Conservation (phyloP, 2,113 vertebrate species). For the Fulica atra region DNA sequence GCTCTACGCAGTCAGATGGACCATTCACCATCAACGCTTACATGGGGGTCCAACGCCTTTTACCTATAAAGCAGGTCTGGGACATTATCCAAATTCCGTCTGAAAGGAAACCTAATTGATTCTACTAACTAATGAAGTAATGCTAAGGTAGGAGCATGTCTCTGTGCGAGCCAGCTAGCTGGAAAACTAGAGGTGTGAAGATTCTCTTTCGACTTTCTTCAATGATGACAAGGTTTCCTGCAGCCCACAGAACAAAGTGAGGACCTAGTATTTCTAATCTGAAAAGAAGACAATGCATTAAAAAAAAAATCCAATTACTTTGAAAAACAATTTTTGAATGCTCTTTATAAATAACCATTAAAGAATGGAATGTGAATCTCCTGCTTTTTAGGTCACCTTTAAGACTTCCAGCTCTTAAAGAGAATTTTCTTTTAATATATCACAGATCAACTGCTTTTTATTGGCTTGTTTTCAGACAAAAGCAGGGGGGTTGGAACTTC, state of each 20-base stretch:
- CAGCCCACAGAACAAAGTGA: not conserved
- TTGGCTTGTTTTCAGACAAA: not conserved
- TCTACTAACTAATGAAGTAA: not conserved
- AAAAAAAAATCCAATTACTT: not conserved
- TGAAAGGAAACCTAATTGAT: not conserved
- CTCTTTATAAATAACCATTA: not conserved
- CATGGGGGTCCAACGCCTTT: not conserved
- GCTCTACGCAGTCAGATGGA: not conserved
- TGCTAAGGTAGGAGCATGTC: rapidly evolving
- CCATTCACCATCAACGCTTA: not conserved
- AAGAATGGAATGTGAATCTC: not conserved
- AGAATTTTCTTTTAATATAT: not conserved
- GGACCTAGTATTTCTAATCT: not conserved
- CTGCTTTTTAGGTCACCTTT: not conserved
- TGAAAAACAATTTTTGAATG: not conserved
- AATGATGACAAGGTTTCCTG: not conserved
- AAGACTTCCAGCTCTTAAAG: not conserved
- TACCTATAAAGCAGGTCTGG: not conserved
- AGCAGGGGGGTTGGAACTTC: too few species aligned
- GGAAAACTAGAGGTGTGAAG: not conserved
- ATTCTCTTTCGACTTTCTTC: not conserved
- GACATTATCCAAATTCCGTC: not conserved
- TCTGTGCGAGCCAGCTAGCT: not conserved
- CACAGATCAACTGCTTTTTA: not conserved
- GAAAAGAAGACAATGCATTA: not conserved